Conservation (phyloP, 2,797 vertebrate genomes). For the Hipposideros larvatus region DNA sequence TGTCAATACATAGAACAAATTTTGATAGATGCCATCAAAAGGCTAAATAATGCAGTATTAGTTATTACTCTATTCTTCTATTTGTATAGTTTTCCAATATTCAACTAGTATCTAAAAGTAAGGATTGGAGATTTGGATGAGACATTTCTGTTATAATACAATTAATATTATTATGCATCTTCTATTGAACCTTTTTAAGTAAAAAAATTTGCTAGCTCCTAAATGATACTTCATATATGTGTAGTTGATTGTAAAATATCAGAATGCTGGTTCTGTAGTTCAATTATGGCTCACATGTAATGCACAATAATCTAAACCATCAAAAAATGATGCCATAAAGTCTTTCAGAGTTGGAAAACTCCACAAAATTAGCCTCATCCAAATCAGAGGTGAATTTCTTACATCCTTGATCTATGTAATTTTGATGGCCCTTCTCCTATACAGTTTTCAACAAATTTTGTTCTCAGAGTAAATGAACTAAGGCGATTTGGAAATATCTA, state of each 20-base stretch:
- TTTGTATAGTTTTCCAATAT: background rate
- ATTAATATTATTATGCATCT: background rate
- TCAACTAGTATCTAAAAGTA: background rate
- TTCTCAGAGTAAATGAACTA: background rate
- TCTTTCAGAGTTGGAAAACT: background rate
- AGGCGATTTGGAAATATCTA: constrained; percentile 20
- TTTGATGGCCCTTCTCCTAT: background rate
- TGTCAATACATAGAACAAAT: background rate
- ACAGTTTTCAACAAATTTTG: background rate
- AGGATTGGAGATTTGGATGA: background rate
- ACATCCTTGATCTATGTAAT: background rate
- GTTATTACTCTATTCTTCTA: background rate
- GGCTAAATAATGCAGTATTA: background rate
- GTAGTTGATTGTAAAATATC: background rate
- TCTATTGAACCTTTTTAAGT: background rate
- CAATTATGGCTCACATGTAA: background rate
- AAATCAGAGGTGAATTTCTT: background rate
- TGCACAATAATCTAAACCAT: background rate
- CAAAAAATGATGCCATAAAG: background rate
- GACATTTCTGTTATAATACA: background rate
- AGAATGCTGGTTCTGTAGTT: background rate
- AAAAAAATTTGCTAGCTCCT: background rate
- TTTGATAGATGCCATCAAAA: background rate
- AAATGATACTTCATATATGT: background rate
- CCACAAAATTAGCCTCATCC: background rate